Conservation (phyloP, 2,797 vertebrate species). For the Hypotaenidia okinawae region DNA sequence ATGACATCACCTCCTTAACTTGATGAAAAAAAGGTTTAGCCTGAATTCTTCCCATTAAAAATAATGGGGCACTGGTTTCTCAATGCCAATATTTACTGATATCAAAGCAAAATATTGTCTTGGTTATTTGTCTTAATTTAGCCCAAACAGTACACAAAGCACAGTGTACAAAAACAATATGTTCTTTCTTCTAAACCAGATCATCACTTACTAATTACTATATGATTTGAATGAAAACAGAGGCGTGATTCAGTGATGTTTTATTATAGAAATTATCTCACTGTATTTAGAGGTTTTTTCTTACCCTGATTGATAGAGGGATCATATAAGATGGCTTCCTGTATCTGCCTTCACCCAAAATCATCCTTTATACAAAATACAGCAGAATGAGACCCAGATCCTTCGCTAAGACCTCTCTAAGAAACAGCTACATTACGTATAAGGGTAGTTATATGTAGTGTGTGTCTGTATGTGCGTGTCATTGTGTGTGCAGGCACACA, state of each 20-base stretch:
- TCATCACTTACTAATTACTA: conserved; percentile 52
- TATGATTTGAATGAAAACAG: conserved; percentile 61
- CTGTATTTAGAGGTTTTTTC: background rate
- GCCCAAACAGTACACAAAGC: conserved; percentile 61
- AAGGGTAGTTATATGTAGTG: fast-evolving
- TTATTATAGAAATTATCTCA: conserved; percentile 30
- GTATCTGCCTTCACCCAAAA: background rate
- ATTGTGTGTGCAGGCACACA: background rate
- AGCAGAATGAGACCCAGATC: background rate
- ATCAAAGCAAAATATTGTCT: conserved; percentile 67
- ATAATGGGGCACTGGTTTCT: conserved; percentile 58
- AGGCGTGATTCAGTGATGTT: conserved; percentile 24
- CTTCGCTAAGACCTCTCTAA: background rate
- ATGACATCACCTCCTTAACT: conserved; percentile 71
- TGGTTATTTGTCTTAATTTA: conserved; percentile 69
- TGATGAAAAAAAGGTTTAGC: conserved; percentile 69
- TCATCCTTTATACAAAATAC: background rate
- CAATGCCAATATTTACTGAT: conserved; percentile 67
- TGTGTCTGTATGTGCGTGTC: background rate
- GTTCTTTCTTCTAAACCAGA: conserved; percentile 60
- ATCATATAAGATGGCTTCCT: background rate
- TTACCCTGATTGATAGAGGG: background rate
- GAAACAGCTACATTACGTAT: background rate
- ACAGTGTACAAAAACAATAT: conserved; percentile 55
- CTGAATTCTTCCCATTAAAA: conserved; percentile 62